Evolutionary conservation across 2,888 invertebrate species (phyloP), one percentile per base, ranked within the genome.

Genomic region (Axea sp.): DNA sequence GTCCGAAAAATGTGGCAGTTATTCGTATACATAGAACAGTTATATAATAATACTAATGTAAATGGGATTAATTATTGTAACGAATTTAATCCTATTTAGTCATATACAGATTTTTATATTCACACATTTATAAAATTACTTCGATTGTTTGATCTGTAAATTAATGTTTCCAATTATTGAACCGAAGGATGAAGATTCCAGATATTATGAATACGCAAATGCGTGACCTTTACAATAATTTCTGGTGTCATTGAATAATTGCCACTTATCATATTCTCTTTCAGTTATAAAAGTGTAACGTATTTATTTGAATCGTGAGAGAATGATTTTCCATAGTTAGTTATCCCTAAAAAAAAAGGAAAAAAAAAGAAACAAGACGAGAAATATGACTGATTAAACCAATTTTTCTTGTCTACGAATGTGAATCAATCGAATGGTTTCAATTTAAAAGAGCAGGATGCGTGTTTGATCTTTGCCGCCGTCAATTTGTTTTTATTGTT

Each of bases 401-500:
- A 59, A 68, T 74, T 71, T 65, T 59, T 64, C 64, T 60, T 59
- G 65, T 62, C 62, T 49, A 60, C 47, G 51, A 33, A 59, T 51
- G 59, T 62, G 51, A 71, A 71, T 47, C 47, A 39, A 65, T 75
- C 60, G 69, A 71, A 60, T 41, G 51, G 69, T 55, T 73, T 65
- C 64, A 67, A 73, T 68, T 64, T 65, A 43, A 43, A 65, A 43
- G 51, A 45, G 35, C 47, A 35, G 26, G 33, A 9, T 53, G 26
- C 2, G 26, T 47, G 26, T 71, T 76, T 76, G 73, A 76, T 73
- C 69, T n/a, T 73, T 41, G 51, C 76, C 76, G 76, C 62, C 60
- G 17, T 45, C 39, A 53, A 62, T 67, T 68, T 71, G 62, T 60
- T 76, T 71, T 68, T 67, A 67, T 68, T 72, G 47, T 75, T 67